Conservation (phyloP, 2,797 vertebrate genomes). For the Leontopithecus rosalia region DNA sequence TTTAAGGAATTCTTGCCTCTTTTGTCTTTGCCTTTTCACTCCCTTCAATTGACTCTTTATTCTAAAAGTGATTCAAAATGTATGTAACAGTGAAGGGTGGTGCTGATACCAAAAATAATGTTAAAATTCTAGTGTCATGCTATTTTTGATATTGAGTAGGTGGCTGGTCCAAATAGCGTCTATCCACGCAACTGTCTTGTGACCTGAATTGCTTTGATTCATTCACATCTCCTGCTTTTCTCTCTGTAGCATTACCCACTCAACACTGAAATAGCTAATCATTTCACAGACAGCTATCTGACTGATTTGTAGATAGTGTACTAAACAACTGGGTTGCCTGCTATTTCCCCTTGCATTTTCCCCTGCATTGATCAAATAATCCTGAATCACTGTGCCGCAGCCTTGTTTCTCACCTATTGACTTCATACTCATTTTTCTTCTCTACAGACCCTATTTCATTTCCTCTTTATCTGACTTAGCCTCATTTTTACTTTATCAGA, state of each 20-base stretch:
- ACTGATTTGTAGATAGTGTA: constrained; percentile 43
- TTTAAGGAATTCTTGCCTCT: neutral
- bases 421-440: constrained; percentile 71
- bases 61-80: neutral
- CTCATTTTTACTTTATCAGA: constrained; percentile 70
- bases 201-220: constrained; percentile 25
- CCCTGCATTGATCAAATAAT: constrained; percentile 70
- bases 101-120: neutral
- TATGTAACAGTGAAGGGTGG: neutral
- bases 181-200: neutral
- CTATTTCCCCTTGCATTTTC: constrained; percentile 32
- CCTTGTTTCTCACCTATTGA: constrained; percentile 68
- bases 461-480: constrained; percentile 72
- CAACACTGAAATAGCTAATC: constrained; percentile 51
- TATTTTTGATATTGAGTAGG: neutral
- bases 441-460: constrained; percentile 72
- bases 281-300: constrained; percentile 55
- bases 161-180: neutral
- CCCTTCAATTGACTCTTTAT: neutral
- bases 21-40: neutral
- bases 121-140: neutral
- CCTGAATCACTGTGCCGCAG: constrained; percentile 26
- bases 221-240: constrained; percentile 35
- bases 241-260: constrained; percentile 2
- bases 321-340: constrained; percentile 51